These are phyloP conservation scores for Drosophila aldrichi DNA, from an alignment of 2,888 invertebrate genomes.

Conservation along the genomic window DNA sequence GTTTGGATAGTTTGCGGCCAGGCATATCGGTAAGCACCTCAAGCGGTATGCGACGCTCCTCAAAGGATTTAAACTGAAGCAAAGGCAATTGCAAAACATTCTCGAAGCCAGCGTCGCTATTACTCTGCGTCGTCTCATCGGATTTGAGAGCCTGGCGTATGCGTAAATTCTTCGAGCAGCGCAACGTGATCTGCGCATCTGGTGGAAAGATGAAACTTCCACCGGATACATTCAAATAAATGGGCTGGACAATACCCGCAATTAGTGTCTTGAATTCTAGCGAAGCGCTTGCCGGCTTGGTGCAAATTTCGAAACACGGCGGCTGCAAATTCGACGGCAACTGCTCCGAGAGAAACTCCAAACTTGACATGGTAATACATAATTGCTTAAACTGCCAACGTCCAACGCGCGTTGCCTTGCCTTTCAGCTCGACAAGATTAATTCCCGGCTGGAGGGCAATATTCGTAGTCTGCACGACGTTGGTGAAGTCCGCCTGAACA, in stretches of 20 bases:
- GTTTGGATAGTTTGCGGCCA: constrained; percentile 89
- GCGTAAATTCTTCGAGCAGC: constrained; percentile 85
- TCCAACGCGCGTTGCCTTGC: constrained; percentile 88
- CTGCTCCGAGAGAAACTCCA: constrained; percentile 90
- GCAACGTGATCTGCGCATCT: constrained; percentile 86
- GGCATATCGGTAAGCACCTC: constrained; percentile 91
- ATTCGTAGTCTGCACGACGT: constrained; percentile 86
- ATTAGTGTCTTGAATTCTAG: constrained; percentile 89
- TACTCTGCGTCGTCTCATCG: constrained; percentile 5
- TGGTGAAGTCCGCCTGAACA: constrained; percentile 88
- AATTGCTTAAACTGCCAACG: constrained; percentile 89
- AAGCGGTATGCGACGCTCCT: constrained; percentile 88
- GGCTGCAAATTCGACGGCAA: constrained; percentile 84
- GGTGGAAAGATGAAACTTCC: constrained; percentile 91
- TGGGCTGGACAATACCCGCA: constrained; percentile 92
- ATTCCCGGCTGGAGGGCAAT: constrained; percentile 88
- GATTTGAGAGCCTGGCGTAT: constrained; percentile 65
- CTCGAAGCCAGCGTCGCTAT: constrained; percentile 74
- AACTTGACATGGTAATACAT: constrained; percentile 86
- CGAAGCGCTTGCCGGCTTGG: constrained; percentile 86
- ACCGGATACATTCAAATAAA: constrained; percentile 91
- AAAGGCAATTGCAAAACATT: constrained; percentile 86
- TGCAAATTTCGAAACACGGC: constrained; percentile 85
- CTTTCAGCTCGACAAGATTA: constrained; percentile 88
- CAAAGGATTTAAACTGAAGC: constrained; percentile 88